Base-by-base conservation (phyloP, 2,888 invertebrate species). In the Dorcus hopei region DNA sequence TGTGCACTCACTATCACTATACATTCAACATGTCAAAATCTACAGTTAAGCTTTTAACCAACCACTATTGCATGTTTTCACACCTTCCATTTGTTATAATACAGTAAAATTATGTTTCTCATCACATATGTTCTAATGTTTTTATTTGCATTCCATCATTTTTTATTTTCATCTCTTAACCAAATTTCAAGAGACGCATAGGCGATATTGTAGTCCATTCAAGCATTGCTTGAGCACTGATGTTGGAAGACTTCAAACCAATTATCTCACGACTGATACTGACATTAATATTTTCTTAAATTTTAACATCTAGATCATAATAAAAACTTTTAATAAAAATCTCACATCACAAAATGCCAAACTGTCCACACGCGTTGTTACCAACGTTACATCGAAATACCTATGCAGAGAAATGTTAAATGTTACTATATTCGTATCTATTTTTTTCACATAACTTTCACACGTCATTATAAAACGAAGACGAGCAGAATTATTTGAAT, bases 271-370 rank as follows among this genome's bases (percentile, higher is more conserved):
- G 69, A 67, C 64, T 72, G 64, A 67, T 67, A 69, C 66, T 71
- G 72, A 68, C 74, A 73, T 74, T 68, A 70, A 73, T 71, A 69
- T 69, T 72, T 73, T 68, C 68, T 72, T 68, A 69, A 74, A 72
- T 73, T 70, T 68, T 70, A 70, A 69, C 72, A 73, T 70, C 72
- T 69, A 68, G 67, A 73, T 71, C 74, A 75, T 75, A 76, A 77
- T 76, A 77, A 76, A 77, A 79, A 75, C 73, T 77, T 78, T 75
- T 74, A 72, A 73, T 74, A 73, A 76, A 76, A 77, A 76, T 73
- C 76, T 77, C 77, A 77, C 77, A 76, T 77, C 77, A 78, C 78
- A 78, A 78, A 79, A 79, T 79, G 78, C 79, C 78, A 78, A 79
- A 78, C 78, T 78, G 77, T 79, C 77, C 78, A 77, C 76, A 77